Conservation (phyloP, 1,140 invertebrate genomes). For the Meteorus sp. region DNA sequence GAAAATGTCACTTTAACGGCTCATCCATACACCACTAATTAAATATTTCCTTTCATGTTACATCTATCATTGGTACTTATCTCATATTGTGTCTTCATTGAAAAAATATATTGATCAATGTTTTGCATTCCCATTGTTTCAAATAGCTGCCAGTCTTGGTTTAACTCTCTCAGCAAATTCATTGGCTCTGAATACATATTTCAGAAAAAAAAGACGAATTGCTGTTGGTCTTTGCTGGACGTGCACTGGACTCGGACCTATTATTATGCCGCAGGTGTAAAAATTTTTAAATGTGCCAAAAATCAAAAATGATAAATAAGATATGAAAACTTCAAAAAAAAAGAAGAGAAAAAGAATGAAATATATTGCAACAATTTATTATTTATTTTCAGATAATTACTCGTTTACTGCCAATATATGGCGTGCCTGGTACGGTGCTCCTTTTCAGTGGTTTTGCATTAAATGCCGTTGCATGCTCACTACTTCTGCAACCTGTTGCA, state of each 20-base stretch:
- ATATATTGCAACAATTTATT: not conserved
- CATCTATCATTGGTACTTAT: too few relatives aligned
- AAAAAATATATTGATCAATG: too few relatives aligned
- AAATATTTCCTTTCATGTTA: too few relatives aligned
- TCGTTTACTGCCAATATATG: slow-evolving; percentile 57
- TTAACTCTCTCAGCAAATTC: slow-evolving; percentile 64
- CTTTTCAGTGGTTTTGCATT: slow-evolving; percentile 63
- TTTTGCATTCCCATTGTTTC: too few relatives aligned
- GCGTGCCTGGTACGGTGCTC: slow-evolving; percentile 61
- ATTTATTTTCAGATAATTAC: slow-evolving; percentile 60
- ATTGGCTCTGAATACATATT: slow-evolving; percentile 58
- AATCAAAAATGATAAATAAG: not conserved
- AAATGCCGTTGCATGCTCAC: slow-evolving; percentile 61
- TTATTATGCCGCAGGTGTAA: slow-evolving; percentile 59
- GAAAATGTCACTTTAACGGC: too few relatives aligned
- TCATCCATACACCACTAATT: too few relatives aligned
- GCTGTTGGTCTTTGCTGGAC: slow-evolving; percentile 56
- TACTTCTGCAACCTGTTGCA: slow-evolving; percentile 66
- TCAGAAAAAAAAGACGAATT: slow-evolving; percentile 49
- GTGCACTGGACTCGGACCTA: slow-evolving; percentile 54
- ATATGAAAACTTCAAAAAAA: too few relatives aligned
- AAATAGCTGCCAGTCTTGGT: slow-evolving; percentile 66
- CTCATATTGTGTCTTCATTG: too few relatives aligned
- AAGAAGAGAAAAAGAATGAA: not conserved
- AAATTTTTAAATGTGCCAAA: slow-evolving; percentile 21